phyloP scores from a whole-genome alignment of 2,113 vertebrate genomes.

The Pogona vitticeps region DNA sequence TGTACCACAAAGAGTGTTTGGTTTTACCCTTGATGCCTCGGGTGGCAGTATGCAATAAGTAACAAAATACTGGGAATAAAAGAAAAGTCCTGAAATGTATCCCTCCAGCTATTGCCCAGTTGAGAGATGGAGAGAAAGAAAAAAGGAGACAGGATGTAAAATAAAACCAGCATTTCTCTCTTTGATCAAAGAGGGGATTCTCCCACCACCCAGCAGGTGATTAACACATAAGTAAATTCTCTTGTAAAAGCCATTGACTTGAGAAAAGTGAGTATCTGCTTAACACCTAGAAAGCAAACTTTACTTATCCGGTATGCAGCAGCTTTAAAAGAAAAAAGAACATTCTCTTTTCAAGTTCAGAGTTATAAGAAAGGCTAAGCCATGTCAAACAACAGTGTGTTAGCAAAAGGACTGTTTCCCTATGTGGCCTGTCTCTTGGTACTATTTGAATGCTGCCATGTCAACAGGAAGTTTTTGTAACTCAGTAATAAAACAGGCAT shows the following conservation, averaged over 20 bases:
- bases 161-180: constrained; percentile 77
- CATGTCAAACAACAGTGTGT: constrained; percentile 10
- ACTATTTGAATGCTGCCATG: background rate
- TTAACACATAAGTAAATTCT: constrained; percentile 65
- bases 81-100: constrained; percentile 77
- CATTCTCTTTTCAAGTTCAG: constrained; percentile 16
- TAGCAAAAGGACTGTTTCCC: background rate
- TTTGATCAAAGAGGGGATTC: constrained; percentile 80
- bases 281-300: constrained; percentile 36
- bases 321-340: constrained; percentile 21
- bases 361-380: background rate
- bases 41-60: constrained; percentile 72
- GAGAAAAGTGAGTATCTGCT: constrained; percentile 43
- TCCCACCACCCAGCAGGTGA: constrained; percentile 76
- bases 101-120: constrained; percentile 72
- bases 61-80: constrained; percentile 80
- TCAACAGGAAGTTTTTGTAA: background rate
- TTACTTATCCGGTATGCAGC: constrained; percentile 25
- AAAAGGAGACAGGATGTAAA: constrained; percentile 77
- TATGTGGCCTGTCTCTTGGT: background rate
- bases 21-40: constrained; percentile 68
- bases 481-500: constrained; percentile 37
- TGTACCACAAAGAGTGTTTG: constrained; percentile 73
- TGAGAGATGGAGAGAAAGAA: constrained; percentile 49
- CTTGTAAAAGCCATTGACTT: constrained; percentile 34